These are phyloP conservation scores for Tragelaphus imberbis DNA, from an alignment of 2,113 vertebrate genomes.

Conservation along the genomic window DNA sequence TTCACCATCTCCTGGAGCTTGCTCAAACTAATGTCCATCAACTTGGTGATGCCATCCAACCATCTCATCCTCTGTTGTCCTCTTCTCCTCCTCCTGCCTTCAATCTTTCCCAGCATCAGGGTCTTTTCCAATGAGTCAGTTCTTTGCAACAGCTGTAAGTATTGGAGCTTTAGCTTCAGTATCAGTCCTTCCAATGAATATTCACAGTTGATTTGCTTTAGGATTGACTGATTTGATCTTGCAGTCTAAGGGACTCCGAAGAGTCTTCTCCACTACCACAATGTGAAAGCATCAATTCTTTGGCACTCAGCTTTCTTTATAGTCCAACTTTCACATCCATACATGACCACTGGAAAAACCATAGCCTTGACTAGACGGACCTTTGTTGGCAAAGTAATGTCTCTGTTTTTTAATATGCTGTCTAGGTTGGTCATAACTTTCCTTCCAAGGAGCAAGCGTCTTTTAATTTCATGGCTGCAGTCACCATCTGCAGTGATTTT, in stretches of 20 bases:
- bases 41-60: neutral
- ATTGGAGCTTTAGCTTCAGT: neutral
- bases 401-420: neutral
- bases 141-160: neutral
- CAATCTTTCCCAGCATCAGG: neutral
- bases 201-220: neutral
- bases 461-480: neutral
- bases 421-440: neutral
- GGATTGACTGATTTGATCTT: neutral
- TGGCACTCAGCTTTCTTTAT: neutral
- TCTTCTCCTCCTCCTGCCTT: neutral
- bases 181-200: neutral
- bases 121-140: neutral
- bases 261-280: neutral
- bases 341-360: neutral
- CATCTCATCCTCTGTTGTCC: neutral
- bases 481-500: neutral
- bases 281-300: neutral
- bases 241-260: neutral
- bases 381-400: neutral
- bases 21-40: neutral
- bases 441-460: neutral
- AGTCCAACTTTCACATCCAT: neutral
- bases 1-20: neutral
- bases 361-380: neutral